Evolutionary conservation across 2,888 invertebrate species (phyloP).

Genomic region (Drosophila parthenogenetica): DNA sequence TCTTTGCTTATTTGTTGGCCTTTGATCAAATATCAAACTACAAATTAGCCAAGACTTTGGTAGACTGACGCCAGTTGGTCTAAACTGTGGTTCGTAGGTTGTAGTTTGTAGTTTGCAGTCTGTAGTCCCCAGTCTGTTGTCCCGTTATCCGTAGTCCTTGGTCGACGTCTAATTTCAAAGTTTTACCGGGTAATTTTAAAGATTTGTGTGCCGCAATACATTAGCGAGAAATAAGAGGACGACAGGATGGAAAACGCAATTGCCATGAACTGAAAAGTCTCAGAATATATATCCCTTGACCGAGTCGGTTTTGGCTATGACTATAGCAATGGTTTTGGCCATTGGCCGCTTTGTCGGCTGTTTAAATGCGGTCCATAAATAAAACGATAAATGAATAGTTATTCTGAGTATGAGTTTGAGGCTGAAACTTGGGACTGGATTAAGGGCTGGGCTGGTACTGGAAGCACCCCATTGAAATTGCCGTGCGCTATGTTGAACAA

Average conservation of each 20-base stretch:
- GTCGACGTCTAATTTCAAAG: conserved; percentile 69
- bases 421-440: too few species aligned
- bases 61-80: conserved; percentile 61
- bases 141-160: conserved; percentile 5
- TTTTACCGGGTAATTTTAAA: conserved; percentile 77
- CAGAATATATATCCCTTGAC: conserved; percentile 30
- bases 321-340: conserved; percentile 33
- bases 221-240: conserved; percentile 51
- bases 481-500: conserved; percentile 57
- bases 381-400: conserved; percentile 74
- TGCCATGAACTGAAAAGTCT: conserved; percentile 54
- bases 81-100: not conserved
- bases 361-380: conserved; percentile 74
- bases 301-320: conserved; percentile 35
- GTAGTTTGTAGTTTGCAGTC: not conserved
- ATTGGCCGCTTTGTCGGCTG: conserved; percentile 59
- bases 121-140: not conserved
- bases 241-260: conserved; percentile 42
- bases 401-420: not conserved
- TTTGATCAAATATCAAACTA: conserved; percentile 79
- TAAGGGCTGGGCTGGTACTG: not conserved
- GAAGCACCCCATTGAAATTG: conserved; percentile 24
- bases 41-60: conserved; percentile 70
- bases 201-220: conserved; percentile 80
- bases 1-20: conserved; percentile 64